Evolutionary conservation across 2,797 vertebrate species (phyloP).

Genomic region (Eleutherodactylus coqui): DNA sequence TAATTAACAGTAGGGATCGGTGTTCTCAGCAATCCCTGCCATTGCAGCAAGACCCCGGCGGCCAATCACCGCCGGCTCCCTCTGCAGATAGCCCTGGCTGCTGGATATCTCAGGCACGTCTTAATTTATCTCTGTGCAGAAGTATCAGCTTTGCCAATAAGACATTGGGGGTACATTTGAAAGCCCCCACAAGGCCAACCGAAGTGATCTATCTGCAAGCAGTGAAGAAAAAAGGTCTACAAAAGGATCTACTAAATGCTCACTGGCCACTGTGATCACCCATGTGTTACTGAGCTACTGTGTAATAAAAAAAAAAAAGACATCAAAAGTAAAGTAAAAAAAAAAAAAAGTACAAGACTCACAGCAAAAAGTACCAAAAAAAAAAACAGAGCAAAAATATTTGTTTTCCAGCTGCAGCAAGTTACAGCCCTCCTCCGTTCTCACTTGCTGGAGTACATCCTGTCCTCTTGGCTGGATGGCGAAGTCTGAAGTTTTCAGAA

Average conservation of each 20-base stretch:
- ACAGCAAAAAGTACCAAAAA: background rate
- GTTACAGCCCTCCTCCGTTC: slow-evolving; percentile 74
- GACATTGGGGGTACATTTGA: background rate
- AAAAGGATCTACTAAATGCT: background rate
- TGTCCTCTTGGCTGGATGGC: slow-evolving; percentile 86
- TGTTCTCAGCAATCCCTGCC: too few species aligned
- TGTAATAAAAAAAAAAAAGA: slow-evolving; percentile 65
- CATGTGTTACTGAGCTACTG: slow-evolving; percentile 53
- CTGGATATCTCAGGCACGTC: background rate
- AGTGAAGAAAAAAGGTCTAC: background rate
- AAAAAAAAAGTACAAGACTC: slow-evolving; percentile 42
- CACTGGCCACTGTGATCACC: slow-evolving; percentile 52
- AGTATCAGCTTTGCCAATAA: background rate
- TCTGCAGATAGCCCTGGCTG: too few species aligned
- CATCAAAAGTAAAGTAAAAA: slow-evolving; percentile 70
- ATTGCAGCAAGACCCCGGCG: too few species aligned
- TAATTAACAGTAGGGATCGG: too few species aligned
- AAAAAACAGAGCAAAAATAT: slow-evolving; percentile 77
- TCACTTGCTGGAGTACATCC: slow-evolving; percentile 81
- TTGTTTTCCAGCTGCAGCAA: slow-evolving; percentile 84
- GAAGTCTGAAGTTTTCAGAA: slow-evolving; percentile 70
- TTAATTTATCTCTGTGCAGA: background rate
- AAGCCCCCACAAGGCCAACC: background rate
- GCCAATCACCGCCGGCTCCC: too few species aligned
- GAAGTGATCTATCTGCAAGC: too few species aligned